A percentile compares a stretch with the other conserved stretches of the same genome.
Conservation (phyloP, 2,888 invertebrate genomes). For the Schizotus pectinicornis region DNA sequence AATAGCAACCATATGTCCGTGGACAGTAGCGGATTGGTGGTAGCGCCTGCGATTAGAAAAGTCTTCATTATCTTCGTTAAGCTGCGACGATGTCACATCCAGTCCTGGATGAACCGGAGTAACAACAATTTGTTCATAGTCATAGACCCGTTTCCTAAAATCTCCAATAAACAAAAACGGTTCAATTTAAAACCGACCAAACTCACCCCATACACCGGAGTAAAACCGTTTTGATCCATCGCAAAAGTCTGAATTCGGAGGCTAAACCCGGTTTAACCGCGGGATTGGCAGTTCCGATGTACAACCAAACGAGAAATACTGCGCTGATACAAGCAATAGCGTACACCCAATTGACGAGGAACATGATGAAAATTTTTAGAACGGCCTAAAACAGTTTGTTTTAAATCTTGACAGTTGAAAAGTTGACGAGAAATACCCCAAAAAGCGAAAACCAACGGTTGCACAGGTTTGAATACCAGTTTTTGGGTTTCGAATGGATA, state of each 20-base stretch:
- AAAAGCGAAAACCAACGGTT: conserved; percentile 93
- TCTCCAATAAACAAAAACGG: background rate
- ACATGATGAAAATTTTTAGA: conserved; percentile 86
- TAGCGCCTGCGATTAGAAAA: conserved; percentile 91
- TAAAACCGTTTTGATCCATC: conserved; percentile 76
- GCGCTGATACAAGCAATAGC: conserved; percentile 83
- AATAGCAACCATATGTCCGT: conserved; percentile 70
- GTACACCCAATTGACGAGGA: conserved; percentile 93
- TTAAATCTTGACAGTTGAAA: background rate
- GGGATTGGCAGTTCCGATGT: conserved; percentile 94
- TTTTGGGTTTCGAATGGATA: conserved; percentile 88
- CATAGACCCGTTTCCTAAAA: conserved; percentile 74
- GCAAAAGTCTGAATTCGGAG: conserved; percentile 80
- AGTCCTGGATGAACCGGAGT: conserved; percentile 82
- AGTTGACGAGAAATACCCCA: conserved; percentile 68
- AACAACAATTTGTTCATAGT: conserved; percentile 86
- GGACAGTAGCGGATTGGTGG: conserved; percentile 87
- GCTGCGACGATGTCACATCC: conserved; percentile 80
- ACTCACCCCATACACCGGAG: conserved; percentile 79
- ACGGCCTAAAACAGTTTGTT: conserved; percentile 69
- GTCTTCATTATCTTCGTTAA: conserved; percentile 95
- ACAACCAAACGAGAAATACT: conserved; percentile 87
- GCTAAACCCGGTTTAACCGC: conserved; percentile 93
- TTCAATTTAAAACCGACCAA: background rate
- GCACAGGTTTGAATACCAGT: conserved; percentile 94